Conservation (phyloP, 2,888 invertebrate species). For the Melinaea menophilus region DNA sequence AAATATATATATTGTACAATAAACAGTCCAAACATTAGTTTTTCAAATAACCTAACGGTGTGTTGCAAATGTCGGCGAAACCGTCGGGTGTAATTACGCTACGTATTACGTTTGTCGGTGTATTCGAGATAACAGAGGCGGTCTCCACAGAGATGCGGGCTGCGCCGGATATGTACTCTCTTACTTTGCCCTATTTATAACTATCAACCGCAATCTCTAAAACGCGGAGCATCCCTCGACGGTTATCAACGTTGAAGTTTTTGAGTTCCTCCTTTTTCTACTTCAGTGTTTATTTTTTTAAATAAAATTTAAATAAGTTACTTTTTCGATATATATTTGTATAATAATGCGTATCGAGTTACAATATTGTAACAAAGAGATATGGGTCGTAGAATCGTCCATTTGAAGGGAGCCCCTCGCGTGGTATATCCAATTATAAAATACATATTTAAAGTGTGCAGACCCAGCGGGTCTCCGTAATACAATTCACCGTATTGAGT, state of each 20-base stretch:
- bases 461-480: conserved; percentile 58
- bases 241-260: background rate
- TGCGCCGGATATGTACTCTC: conserved; percentile 61
- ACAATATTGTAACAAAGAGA: conserved; percentile 22
- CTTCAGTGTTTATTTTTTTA: background rate
- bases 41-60: conserved; percentile 13
- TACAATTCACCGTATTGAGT: conserved; percentile 62
- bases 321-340: too few species aligned
- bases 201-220: conserved; percentile 27
- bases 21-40: too few species aligned
- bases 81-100: conserved; percentile 24
- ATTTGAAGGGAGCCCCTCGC: conserved; percentile 31
- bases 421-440: conserved; percentile 56
- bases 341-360: conserved; percentile 6
- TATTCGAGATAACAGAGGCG: conserved; percentile 41
- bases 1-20: too few species aligned
- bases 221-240: conserved; percentile 30
- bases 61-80: conserved; percentile 15
- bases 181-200: conserved; percentile 65
- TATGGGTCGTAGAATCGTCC: conserved; percentile 16
- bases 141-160: conserved; percentile 49
- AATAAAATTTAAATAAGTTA: too few species aligned
- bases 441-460: conserved; percentile 59
- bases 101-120: conserved; percentile 34
- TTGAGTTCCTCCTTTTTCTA: conserved; percentile 26